Evolutionary conservation across 2,888 invertebrate genomes (phyloP).

Genomic region (Lordiphosa fenestrarum): DNA sequence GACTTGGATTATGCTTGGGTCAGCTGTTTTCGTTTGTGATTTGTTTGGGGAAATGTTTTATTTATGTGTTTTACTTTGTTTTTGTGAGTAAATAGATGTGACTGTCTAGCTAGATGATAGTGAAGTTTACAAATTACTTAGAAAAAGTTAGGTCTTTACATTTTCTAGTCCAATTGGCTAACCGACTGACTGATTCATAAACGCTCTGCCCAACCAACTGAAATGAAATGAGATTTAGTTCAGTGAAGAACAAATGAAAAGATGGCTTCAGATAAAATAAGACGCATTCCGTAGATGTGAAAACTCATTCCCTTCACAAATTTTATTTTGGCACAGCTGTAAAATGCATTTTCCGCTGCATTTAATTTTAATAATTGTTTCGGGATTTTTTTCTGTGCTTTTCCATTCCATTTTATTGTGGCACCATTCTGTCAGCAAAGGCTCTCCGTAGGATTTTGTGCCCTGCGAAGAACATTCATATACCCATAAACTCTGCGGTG

Average conservation of each 20-base stretch:
- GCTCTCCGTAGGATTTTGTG: conserved; percentile 1
- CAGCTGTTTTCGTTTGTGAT: conserved; percentile 17
- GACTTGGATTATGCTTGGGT: conserved; percentile 14
- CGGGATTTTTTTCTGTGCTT: conserved; percentile 3
- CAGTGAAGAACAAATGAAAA: no score
- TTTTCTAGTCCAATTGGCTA: no score
- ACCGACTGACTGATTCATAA: no score
- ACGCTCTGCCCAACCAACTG: no score
- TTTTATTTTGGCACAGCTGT: background rate
- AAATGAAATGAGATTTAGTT: no score
- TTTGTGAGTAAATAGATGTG: background rate
- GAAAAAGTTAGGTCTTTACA: no score
- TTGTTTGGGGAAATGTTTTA: conserved; percentile 6
- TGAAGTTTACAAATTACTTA: no score
- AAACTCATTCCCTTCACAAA: no score
- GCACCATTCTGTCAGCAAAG: conserved; percentile 1
- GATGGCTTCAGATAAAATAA: no score
- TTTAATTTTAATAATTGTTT: conserved; percentile 50
- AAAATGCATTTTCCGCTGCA: conserved; percentile 46
- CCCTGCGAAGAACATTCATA: background rate
- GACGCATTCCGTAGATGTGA: no score
- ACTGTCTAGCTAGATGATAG: no score
- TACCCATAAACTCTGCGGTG: background rate
- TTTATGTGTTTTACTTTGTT: background rate
- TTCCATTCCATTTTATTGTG: background rate